Conservation (phyloP, 2,113 vertebrate species). For the Anoplopoma fimbria region DNA sequence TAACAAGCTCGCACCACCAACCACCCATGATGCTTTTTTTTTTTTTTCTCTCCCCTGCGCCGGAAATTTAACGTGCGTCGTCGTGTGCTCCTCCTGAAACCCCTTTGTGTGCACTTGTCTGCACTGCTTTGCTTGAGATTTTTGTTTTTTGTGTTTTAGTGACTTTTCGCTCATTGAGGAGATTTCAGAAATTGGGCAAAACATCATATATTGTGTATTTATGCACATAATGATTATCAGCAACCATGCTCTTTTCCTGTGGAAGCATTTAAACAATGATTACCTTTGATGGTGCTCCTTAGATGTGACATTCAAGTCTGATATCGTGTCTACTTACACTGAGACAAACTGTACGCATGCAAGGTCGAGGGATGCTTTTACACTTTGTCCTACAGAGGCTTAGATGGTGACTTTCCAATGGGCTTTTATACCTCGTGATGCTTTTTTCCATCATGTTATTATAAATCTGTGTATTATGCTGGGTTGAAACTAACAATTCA, state of each 20-base stretch:
- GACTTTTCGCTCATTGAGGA: not conserved
- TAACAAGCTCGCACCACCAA: slow-evolving; percentile 66
- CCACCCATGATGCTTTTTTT: slow-evolving; percentile 59
- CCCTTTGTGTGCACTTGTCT: slow-evolving; percentile 59
- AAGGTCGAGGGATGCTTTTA: slow-evolving; percentile 38
- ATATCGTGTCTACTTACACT: slow-evolving; percentile 20
- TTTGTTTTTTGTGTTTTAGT: not conserved
- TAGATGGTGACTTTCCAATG: not conserved
- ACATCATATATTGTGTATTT: not conserved
- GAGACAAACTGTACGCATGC: slow-evolving; percentile 22
- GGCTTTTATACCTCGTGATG: not conserved
- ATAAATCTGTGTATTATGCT: not conserved
- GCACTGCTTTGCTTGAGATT: slow-evolving; percentile 55
- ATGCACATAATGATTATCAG: not conserved
- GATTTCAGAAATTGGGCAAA: slow-evolving; percentile 4
- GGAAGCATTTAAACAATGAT: slow-evolving; percentile 18
- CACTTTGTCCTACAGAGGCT: slow-evolving; percentile 30
- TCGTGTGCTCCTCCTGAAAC: slow-evolving; percentile 64
- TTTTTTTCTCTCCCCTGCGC: slow-evolving; percentile 38
- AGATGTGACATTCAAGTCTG: not conserved
- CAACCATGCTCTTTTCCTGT: not conserved
- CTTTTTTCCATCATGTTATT: not conserved
- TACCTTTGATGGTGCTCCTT: not conserved
- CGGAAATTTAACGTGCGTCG: slow-evolving; percentile 64
- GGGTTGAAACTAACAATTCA: not conserved